Percentiles rank a stretch among this genome's conserved stretches.
These are phyloP conservation scores for Decapterus maruadsi DNA, from an alignment of 2,797 vertebrate genomes.

Conservation along the genomic window DNA sequence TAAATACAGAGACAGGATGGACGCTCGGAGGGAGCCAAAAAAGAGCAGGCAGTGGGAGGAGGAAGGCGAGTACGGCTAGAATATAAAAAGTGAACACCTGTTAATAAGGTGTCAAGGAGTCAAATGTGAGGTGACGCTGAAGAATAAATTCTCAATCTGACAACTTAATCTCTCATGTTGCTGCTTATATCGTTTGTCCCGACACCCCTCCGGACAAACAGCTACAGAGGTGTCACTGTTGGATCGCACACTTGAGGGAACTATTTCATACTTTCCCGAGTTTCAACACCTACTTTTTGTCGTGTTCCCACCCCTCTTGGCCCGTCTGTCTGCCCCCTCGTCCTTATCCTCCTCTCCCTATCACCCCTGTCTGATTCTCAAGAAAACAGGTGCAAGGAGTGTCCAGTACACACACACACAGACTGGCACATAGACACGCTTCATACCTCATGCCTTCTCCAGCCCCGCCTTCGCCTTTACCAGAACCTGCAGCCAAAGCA, in stretches of 20 bases:
- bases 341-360: conserved; percentile 43
- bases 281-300: conserved; percentile 51
- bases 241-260: conserved; percentile 5
- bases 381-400: conserved; percentile 83
- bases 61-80: conserved; percentile 12
- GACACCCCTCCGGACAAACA: conserved; percentile 30
- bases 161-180: background rate
- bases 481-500: conserved; percentile 77
- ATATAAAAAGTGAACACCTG: conserved; percentile 61
- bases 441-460: conserved; percentile 35
- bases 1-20: conserved; percentile 76
- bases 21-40: conserved; percentile 54
- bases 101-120: conserved; percentile 57
- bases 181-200: background rate
- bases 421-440: conserved; percentile 30
- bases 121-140: conserved; percentile 29
- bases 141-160: conserved; percentile 20
- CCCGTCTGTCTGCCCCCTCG: conserved; percentile 33
- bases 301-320: conserved; percentile 20
- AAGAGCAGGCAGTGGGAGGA: conserved; percentile 29
- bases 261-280: conserved; percentile 36
- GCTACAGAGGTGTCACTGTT: conserved; percentile 7
- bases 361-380: conserved; percentile 53
- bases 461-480: conserved; percentile 52
- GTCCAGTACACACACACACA: conserved; percentile 37